A percentile compares a stretch with the other conserved stretches of the same genome.
Evolutionary conservation across 1,140 invertebrate genomes (phyloP).

Genomic region (Probaryconus sp.): DNA sequence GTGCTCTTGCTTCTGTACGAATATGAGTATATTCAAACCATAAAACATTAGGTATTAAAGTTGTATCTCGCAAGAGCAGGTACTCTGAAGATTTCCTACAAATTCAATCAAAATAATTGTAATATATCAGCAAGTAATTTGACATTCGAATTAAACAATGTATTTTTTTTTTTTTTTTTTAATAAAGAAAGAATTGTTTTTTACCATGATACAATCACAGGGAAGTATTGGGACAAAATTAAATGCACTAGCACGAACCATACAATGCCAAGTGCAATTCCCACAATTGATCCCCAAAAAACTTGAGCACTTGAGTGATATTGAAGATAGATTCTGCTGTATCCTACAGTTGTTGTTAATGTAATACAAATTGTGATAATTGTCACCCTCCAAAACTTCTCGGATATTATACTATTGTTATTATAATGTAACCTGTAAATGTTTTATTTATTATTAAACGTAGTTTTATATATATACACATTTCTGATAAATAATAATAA

Average conservation of each 20-base stretch:
- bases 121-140: slow-evolving; percentile 24
- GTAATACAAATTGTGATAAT: slow-evolving; percentile 82
- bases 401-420: slow-evolving; percentile 85
- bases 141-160: too few relatives aligned
- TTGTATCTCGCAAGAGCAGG: slow-evolving; percentile 91
- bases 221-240: slow-evolving; percentile 91
- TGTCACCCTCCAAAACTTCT: slow-evolving; percentile 85
- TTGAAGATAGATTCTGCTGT: slow-evolving; percentile 88
- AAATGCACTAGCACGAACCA: slow-evolving; percentile 90
- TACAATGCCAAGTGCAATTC: slow-evolving; percentile 82
- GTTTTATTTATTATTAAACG: slow-evolving; percentile 47
- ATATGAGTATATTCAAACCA: slow-evolving; percentile 97
- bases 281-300: slow-evolving; percentile 85
- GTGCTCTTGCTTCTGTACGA: slow-evolving; percentile 87
- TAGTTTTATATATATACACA: neutral
- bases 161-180: slow-evolving; percentile 5
- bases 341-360: slow-evolving; percentile 82
- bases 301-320: slow-evolving; percentile 93
- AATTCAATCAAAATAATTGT: too few relatives aligned
- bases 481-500: neutral
- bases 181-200: slow-evolving; percentile 47
- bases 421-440: slow-evolving; percentile 87
- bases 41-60: slow-evolving; percentile 93
- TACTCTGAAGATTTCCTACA: slow-evolving; percentile 91
- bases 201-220: slow-evolving; percentile 91